phyloP scores from a whole-genome alignment of 2,113 vertebrate species.

The Hassar affinis region DNA sequence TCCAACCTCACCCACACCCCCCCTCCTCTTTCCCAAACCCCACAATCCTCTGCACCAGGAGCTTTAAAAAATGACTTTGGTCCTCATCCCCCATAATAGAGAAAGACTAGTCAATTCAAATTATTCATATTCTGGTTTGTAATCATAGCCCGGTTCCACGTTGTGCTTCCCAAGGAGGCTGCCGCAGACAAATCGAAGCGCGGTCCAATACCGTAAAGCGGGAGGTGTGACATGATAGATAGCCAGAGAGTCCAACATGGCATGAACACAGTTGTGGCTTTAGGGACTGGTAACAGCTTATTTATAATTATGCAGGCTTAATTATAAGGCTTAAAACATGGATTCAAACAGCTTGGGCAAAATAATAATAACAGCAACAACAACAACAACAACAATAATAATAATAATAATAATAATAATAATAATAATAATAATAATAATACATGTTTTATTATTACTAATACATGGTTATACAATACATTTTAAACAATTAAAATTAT shows the following conservation, averaged over 20 bases:
- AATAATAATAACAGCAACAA: too few species aligned
- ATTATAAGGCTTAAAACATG: too few species aligned
- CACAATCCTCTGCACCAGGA: conserved; percentile 29
- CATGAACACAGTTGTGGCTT: neutral
- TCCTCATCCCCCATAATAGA: conserved; percentile 48
- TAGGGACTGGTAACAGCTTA: neutral
- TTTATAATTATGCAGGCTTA: too few species aligned
- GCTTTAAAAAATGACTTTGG: conserved; percentile 52
- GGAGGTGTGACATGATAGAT: conserved; percentile 38
- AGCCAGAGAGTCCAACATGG: neutral
- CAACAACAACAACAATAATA: too few species aligned
- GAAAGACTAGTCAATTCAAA: conserved; percentile 52
- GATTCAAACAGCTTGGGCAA: too few species aligned
- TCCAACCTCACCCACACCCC: conserved; percentile 3
- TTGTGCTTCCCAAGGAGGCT: conserved; percentile 42
- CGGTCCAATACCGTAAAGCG: conserved; percentile 26
- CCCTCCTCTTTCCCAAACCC: neutral
- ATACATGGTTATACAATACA: too few species aligned
- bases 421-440: too few species aligned
- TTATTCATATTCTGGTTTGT: conserved; percentile 51
- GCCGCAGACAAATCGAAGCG: conserved; percentile 38
- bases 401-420: too few species aligned
- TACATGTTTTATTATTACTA: too few species aligned
- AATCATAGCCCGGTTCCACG: conserved; percentile 44
- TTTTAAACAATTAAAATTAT: too few species aligned